Evolutionary conservation across 2,113 vertebrate species (phyloP), one percentile per base, ranked within the genome.

Genomic region (Arothron firmamentum): DNA sequence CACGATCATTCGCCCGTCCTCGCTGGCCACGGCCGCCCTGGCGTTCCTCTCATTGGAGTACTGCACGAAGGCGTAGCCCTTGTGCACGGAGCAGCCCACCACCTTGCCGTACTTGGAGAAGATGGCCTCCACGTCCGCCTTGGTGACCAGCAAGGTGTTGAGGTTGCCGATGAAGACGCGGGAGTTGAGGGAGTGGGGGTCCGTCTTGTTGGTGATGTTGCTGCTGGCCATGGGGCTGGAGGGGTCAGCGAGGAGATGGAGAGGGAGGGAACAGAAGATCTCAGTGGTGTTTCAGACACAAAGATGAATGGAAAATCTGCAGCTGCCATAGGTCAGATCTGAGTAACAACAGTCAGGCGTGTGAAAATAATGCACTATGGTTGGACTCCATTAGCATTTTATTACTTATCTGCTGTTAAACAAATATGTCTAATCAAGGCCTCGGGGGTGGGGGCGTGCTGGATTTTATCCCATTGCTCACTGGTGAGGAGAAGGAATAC

Each of bases 131-230:
- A 96, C 93, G 34, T 96, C 94, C 7, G 90, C 90, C 78, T 95
- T 96, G 90, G 94, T 94, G 77, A 96, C 94, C 84, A 96, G 90
- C 78, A 95, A 87, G 6, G 94, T 94, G 83, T 95, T 96, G 63
- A 95, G 93, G 89, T 96, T 96, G 31, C 94, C 94, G 56, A 96
- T 94, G 87, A 96, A 96, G 48, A 96, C 93, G 9, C 94, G 92
- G 15, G 94, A 96, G 79, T 96, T 96, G 80, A 96, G 86, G 53
- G 94, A 96, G 38, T 92, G 92, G 1, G 92, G 94, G 77, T 95
- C 94, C 2, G 91, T 95, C 88, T 94, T 95, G 90, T 96, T 96
- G 85, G 94, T 96, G 70, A 96, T 93, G 69, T 96, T 96, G 87
- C 93, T 94, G 77, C 93, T 93, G 70, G 93, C 92, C 93, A 95